Evolutionary conservation across 30 jellyfish, hydroid and myxozoan species (phyloP).

Genomic region (Hydractinia echinata): DNA sequence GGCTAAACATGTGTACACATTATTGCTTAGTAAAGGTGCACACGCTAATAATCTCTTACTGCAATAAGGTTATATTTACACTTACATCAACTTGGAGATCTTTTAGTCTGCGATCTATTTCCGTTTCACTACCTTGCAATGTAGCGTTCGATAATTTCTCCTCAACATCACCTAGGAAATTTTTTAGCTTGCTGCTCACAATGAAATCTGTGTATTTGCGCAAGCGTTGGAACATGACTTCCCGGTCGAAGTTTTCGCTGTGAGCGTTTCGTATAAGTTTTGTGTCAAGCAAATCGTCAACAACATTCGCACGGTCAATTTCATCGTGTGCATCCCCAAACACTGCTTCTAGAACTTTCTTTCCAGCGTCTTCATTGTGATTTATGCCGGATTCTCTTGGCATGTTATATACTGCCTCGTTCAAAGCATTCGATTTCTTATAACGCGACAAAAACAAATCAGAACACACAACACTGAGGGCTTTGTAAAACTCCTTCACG

Average conservation of each 20-base stretch:
- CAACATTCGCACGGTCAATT: constrained; percentile 72
- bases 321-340: constrained; percentile 87
- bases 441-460: constrained; percentile 86
- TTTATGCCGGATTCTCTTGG: constrained; percentile 42
- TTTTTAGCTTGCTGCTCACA: constrained; percentile 58
- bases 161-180: constrained; percentile 77
- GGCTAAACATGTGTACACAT: too few species aligned
- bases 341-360: constrained; percentile 62
- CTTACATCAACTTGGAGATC: constrained; percentile 45
- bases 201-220: constrained; percentile 86
- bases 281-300: constrained; percentile 71
- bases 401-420: constrained; percentile 60
- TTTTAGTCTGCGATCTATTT: constrained; percentile 69
- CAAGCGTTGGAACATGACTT: constrained; percentile 65
- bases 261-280: constrained; percentile 57
- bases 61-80: neutral
- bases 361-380: constrained; percentile 57
- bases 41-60: too few species aligned
- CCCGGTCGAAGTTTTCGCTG: constrained; percentile 51
- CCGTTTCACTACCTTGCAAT: constrained; percentile 77
- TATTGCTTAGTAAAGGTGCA: too few species aligned
- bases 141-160: constrained; percentile 56
- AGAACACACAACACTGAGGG: constrained; percentile 77
- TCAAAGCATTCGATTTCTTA: constrained; percentile 74
- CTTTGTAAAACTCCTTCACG: constrained; percentile 79